Conservation (phyloP, 23 tunicate genomes). For the Aplidium turbinatum region DNA sequence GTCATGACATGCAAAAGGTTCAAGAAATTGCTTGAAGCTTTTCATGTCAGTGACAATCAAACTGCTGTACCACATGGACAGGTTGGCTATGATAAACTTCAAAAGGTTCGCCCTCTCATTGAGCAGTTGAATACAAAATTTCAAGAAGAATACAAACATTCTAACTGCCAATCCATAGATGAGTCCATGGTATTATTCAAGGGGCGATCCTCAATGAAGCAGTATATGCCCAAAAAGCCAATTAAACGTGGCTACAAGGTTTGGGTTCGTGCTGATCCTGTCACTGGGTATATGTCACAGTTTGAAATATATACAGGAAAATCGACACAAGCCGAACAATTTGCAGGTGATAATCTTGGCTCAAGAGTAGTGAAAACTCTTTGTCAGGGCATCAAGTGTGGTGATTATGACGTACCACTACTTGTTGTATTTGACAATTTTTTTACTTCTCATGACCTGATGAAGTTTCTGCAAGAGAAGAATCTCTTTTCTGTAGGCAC, state of each 20-base stretch:
- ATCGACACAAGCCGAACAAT: not conserved
- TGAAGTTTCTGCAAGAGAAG: not conserved
- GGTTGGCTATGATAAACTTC: constrained; percentile 21
- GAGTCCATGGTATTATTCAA: constrained; percentile 31
- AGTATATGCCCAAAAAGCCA: constrained; percentile 20
- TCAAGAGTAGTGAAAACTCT: constrained; percentile 5
- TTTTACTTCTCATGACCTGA: constrained; percentile 9
- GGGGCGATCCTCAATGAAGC: constrained; percentile 11
- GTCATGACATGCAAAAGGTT: constrained; percentile 23
- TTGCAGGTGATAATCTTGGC: constrained; percentile 1
- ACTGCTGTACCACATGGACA: constrained; percentile 6
- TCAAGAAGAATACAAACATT: constrained; percentile 17
- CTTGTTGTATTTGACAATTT: constrained; percentile 18
- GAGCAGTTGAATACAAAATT: constrained; percentile 1
- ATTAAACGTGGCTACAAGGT: constrained; percentile 22
- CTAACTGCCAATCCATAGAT: constrained; percentile 15
- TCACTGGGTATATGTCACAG: constrained; percentile 20
- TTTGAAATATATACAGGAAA: constrained; percentile 32
- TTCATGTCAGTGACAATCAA: constrained; percentile 17
- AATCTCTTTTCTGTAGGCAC: constrained; percentile 18
- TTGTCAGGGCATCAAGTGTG: not conserved
- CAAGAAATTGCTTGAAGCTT: constrained; percentile 7
- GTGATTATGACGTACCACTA: not conserved
- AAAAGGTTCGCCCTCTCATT: constrained; percentile 15
- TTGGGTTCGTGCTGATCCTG: constrained; percentile 36